Percentiles rank a stretch among this genome's conserved stretches.
phyloP scores from a whole-genome alignment of 1,140 invertebrate genomes.

The Lasioglossum baleicum region DNA sequence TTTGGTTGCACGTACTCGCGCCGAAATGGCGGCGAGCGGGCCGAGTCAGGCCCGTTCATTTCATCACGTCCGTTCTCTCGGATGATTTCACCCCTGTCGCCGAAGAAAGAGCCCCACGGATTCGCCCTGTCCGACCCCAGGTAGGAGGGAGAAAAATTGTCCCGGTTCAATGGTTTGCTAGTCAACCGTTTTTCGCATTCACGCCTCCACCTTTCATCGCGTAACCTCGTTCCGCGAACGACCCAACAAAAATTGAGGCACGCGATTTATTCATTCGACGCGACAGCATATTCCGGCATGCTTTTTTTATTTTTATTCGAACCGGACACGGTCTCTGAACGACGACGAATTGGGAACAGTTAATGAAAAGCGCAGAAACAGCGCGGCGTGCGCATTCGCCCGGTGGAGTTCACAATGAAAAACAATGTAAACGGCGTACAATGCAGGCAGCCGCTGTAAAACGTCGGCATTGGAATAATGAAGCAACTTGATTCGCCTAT shows the following conservation, averaged over 20 bases:
- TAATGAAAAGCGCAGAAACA: not conserved
- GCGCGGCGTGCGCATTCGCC: too few relatives aligned
- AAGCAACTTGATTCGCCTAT: not conserved
- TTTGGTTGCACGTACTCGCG: not conserved
- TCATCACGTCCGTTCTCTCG: not conserved
- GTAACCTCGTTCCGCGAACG: not conserved
- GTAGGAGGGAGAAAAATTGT: too few relatives aligned
- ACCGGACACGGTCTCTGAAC: too few relatives aligned
- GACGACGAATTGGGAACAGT: not conserved
- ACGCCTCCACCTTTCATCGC: not conserved
- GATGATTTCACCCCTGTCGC: constrained; percentile 15
- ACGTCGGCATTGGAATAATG: not conserved
- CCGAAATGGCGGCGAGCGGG: not conserved
- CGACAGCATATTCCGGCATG: not conserved
- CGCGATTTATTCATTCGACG: not conserved
- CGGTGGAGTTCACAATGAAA: not conserved
- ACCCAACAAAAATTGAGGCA: not conserved
- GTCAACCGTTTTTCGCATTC: not conserved
- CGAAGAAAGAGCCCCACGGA: constrained; percentile 10
- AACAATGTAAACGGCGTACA: not conserved
- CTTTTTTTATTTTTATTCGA: not conserved
- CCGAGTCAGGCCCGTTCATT: constrained; percentile 4
- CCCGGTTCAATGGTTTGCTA: not conserved
- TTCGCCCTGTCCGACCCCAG: too few relatives aligned
- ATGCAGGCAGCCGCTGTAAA: not conserved